Conservation (phyloP, 1,140 invertebrate genomes). For the Ceratina calcarata region DNA sequence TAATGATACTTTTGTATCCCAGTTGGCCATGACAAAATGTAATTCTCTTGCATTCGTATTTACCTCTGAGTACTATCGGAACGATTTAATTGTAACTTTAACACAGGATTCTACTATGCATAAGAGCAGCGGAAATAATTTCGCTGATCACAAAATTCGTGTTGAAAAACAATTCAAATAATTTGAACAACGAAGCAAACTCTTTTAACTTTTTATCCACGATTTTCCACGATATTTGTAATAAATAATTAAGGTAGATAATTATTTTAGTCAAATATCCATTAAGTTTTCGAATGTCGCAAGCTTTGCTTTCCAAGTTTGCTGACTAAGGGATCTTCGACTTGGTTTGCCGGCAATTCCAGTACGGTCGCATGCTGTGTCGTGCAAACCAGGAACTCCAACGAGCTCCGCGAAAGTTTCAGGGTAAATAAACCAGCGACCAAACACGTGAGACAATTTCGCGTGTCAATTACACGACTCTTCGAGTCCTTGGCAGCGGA, state of each 20-base stretch:
- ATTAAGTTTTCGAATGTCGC: constrained; percentile 54
- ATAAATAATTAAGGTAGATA: constrained; percentile 16
- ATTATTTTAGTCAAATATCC: constrained; percentile 53
- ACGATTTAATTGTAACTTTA: too few relatives aligned
- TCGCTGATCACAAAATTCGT: too few relatives aligned
- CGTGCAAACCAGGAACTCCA: constrained; percentile 27
- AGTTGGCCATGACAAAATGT: constrained; percentile 39
- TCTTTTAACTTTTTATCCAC: too few relatives aligned
- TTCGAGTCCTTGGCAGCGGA: constrained; percentile 15
- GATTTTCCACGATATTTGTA: not conserved
- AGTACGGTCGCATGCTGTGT: too few relatives aligned
- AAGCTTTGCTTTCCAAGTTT: constrained; percentile 42
- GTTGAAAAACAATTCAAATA: too few relatives aligned
- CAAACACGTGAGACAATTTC: constrained; percentile 61
- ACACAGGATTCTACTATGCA: too few relatives aligned
- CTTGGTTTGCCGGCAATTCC: constrained; percentile 38
- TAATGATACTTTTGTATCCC: constrained; percentile 32
- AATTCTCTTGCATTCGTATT: constrained; percentile 13
- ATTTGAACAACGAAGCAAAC: too few relatives aligned
- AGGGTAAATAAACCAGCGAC: constrained; percentile 51
- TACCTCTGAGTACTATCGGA: not conserved
- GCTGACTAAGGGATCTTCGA: constrained; percentile 32
- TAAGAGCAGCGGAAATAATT: too few relatives aligned
- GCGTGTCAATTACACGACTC: constrained; percentile 47
- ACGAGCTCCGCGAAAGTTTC: constrained; percentile 46